These are phyloP conservation scores for Thereva unica DNA, from an alignment of 2,888 invertebrate genomes.

Conservation along the genomic window DNA sequence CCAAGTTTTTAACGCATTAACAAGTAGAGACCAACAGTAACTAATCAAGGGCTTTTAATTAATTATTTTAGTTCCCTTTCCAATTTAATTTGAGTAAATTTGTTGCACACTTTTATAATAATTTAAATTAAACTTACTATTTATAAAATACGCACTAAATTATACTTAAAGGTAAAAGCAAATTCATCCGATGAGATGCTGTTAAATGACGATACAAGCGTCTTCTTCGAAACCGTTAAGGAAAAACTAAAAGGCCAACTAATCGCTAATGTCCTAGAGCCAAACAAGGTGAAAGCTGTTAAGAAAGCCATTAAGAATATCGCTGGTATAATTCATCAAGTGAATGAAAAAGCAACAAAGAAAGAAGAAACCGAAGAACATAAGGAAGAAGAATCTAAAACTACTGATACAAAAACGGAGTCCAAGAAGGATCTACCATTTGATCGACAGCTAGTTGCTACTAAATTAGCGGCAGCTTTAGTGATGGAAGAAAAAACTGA, in stretches of 20 bases:
- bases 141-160: background rate
- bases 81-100: background rate
- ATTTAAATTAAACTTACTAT: background rate
- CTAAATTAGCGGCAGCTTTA: conserved; percentile 79
- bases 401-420: conserved; percentile 54
- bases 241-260: conserved; percentile 82
- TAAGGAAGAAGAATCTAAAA: conserved; percentile 49
- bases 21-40: too few relatives aligned
- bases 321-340: conserved; percentile 73
- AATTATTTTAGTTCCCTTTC: background rate
- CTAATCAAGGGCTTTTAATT: background rate
- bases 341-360: conserved; percentile 59
- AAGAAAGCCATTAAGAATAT: conserved; percentile 76
- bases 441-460: conserved; percentile 78
- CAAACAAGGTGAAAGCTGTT: conserved; percentile 69
- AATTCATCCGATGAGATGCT: conserved; percentile 77
- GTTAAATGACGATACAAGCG: conserved; percentile 72
- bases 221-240: conserved; percentile 81
- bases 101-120: conserved; percentile 1
- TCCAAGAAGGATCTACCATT: conserved; percentile 64
- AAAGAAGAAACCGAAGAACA: conserved; percentile 43
- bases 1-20: too few relatives aligned
- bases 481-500: conserved; percentile 80
- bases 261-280: conserved; percentile 68
- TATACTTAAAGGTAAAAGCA: conserved; percentile 56